Conservation (phyloP, 2,888 invertebrate species). For the Agrypnus murinus region DNA sequence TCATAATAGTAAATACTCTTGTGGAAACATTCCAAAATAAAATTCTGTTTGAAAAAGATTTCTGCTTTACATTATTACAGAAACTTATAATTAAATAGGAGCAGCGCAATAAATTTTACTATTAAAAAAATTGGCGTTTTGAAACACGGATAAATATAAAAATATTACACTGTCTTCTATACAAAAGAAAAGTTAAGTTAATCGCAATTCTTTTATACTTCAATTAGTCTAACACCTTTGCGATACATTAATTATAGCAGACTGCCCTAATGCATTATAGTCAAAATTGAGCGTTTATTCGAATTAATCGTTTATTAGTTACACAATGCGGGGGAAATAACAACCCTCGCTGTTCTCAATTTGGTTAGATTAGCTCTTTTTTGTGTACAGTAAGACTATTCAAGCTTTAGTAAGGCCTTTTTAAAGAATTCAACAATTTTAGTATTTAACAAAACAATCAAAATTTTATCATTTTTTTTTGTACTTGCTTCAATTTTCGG, state of each 20-base stretch:
- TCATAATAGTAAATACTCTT: no score
- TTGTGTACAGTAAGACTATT: slow-evolving; percentile 41
- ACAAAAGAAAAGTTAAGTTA: slow-evolving; percentile 64
- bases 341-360: slow-evolving; percentile 51
- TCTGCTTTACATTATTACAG: no score
- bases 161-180: slow-evolving; percentile 2
- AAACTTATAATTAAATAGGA: no score
- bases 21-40: no score
- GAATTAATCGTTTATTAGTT: slow-evolving; percentile 64
- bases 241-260: slow-evolving; percentile 62
- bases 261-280: slow-evolving; percentile 58
- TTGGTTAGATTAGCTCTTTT: slow-evolving; percentile 50
- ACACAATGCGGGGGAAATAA: slow-evolving; percentile 51
- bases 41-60: no score
- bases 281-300: slow-evolving; percentile 65
- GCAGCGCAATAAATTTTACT: no score
- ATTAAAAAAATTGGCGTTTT: no score
- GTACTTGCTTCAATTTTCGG: neutral
- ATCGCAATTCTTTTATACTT: slow-evolving; percentile 61
- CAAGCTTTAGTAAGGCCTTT: slow-evolving; percentile 32
- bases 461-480: no score
- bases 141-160: neutral
- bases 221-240: slow-evolving; percentile 61
- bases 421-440: slow-evolving; percentile 24
- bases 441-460: neutral